phyloP scores from a whole-genome alignment of 2,113 vertebrate species.

The Spea multiplicata region DNA sequence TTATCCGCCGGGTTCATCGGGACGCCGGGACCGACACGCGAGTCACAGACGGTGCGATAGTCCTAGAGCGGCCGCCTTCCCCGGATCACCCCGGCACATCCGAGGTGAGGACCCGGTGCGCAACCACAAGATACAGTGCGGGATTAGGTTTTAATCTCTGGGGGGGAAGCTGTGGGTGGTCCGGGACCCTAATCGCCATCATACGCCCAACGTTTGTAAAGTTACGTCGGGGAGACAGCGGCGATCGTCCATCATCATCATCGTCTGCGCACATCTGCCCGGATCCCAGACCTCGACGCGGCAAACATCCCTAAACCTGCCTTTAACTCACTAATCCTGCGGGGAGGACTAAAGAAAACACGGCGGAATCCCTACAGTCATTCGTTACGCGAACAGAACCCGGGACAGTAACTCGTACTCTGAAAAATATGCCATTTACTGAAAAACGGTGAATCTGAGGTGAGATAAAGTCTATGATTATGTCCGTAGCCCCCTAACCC shows the following conservation, averaged over 20 bases:
- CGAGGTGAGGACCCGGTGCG: not conserved
- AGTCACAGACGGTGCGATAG: too few species aligned
- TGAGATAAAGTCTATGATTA: too few species aligned
- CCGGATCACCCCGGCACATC: not conserved
- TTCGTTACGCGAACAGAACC: too few species aligned
- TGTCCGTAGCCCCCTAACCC: too few species aligned
- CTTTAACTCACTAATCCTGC: not conserved
- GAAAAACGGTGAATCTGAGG: too few species aligned
- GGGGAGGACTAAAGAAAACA: not conserved
- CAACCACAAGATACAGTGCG: too few species aligned
- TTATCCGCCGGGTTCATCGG: too few species aligned
- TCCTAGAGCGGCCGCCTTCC: too few species aligned
- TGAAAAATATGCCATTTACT: too few species aligned
- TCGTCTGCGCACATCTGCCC: not conserved
- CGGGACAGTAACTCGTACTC: too few species aligned
- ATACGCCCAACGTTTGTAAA: conserved; percentile 9
- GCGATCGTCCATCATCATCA: not conserved
- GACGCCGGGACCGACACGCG: too few species aligned
- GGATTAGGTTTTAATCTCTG: not conserved
- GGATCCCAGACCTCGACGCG: not conserved
- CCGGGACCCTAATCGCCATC: conserved; percentile 22
- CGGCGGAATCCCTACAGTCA: too few species aligned
- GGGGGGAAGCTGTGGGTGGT: conserved; percentile 6
- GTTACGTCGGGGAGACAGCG: not conserved
- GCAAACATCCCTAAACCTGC: not conserved